A percentile compares a stretch with the other conserved stretches of the same genome.
These are phyloP conservation scores for Diloba caeruleocephala DNA, from an alignment of 2,888 invertebrate species.

Conservation along the genomic window DNA sequence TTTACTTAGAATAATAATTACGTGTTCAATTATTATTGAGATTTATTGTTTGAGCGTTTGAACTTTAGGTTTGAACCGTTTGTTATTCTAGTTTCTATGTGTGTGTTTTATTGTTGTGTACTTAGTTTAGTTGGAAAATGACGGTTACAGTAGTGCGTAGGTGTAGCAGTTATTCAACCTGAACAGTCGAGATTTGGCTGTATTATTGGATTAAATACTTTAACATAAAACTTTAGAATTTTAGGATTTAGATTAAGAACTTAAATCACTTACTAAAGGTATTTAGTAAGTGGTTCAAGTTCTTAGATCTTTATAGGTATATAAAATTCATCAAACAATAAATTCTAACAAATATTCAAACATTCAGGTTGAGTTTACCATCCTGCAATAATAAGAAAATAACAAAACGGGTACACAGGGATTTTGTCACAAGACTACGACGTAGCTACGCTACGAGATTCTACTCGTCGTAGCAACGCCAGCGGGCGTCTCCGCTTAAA, in stretches of 20 bases:
- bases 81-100: constrained; percentile 13
- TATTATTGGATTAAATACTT: neutral
- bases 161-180: neutral
- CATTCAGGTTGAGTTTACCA: constrained; percentile 28
- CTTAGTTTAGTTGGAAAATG: constrained; percentile 1
- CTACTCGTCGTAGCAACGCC: constrained; percentile 79
- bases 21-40: constrained; percentile 6
- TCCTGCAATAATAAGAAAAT: constrained; percentile 44
- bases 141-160: constrained; percentile 1
- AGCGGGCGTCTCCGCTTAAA: constrained; percentile 78
- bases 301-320: no score
- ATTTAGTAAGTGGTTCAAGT: neutral
- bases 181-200: neutral
- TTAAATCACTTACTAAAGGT: neutral
- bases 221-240: no score
- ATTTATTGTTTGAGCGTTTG: constrained; percentile 26
- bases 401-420: constrained; percentile 51
- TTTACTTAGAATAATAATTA: constrained; percentile 3
- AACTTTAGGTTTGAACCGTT: constrained; percentile 26
- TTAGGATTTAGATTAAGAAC: neutral
- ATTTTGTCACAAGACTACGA: constrained; percentile 62
- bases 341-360: no score
- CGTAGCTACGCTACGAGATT: constrained; percentile 71
- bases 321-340: no score
- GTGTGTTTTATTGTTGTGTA: constrained; percentile 3